These are phyloP conservation scores for Zalophus californianus DNA, from an alignment of 2,797 vertebrate genomes.

Conservation along the genomic window DNA sequence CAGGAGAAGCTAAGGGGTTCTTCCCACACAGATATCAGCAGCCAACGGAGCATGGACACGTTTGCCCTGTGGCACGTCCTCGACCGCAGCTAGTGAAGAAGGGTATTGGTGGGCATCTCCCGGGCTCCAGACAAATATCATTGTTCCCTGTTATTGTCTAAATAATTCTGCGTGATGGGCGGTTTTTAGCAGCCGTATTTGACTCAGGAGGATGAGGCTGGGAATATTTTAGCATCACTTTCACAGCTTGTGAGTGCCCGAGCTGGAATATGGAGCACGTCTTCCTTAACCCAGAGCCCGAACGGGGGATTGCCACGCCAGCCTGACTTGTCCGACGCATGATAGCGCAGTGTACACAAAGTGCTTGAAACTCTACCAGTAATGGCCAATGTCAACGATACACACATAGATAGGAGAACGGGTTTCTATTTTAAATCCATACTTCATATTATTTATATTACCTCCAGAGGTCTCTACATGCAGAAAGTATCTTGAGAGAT, in stretches of 20 bases:
- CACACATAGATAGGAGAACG: neutral
- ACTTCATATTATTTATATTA: too few relatives aligned
- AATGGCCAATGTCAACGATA: neutral
- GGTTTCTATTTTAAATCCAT: neutral
- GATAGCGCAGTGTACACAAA: fast-evolving
- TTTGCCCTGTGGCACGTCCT: neutral
- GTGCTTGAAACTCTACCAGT: neutral
- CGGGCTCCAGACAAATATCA: neutral
- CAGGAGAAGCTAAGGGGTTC: neutral
- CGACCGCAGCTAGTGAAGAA: fast-evolving
- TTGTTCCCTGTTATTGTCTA: too few relatives aligned
- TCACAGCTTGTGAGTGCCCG: too few relatives aligned
- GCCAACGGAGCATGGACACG: fast-evolving
- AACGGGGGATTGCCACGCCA: fast-evolving
- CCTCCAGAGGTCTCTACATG: neutral
- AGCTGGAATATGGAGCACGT: neutral
- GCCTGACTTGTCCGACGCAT: neutral
- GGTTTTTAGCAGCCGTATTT: neutral
- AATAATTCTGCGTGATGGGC: fast-evolving
- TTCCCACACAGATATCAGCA: neutral
- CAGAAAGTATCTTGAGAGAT: neutral
- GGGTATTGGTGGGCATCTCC: neutral
- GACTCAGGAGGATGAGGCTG: neutral
- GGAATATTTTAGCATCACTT: neutral
- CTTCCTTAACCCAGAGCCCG: neutral